Evolutionary conservation across 2,113 vertebrate genomes (phyloP).

Genomic region (Zapus hudsonius): DNA sequence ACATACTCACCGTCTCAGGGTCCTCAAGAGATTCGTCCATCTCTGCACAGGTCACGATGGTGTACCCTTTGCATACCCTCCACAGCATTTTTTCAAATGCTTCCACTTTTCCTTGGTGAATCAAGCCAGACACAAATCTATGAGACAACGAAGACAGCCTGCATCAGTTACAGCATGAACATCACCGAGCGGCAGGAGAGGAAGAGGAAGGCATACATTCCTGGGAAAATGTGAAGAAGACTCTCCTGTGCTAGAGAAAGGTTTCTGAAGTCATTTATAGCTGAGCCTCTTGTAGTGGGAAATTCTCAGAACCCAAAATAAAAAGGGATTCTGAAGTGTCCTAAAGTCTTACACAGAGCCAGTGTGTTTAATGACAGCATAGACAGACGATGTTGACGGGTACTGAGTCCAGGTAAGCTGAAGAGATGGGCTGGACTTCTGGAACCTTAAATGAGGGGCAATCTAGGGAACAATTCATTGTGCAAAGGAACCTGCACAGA

Average conservation of each 20-base stretch:
- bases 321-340: too few relatives aligned
- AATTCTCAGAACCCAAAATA: neutral
- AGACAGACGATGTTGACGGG: too few relatives aligned
- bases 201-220: too few relatives aligned
- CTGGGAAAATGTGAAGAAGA: neutral
- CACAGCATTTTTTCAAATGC: constrained; percentile 98
- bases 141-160: neutral
- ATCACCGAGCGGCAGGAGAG: neutral
- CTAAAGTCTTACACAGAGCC: accelerated
- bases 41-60: constrained; percentile 94
- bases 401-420: neutral
- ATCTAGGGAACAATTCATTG: neutral
- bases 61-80: constrained; percentile 97
- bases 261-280: neutral
- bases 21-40: constrained; percentile 92
- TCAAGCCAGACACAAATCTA: constrained; percentile 95
- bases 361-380: neutral
- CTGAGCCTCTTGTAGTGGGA: neutral
- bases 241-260: neutral
- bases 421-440: neutral
- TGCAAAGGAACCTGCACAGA: neutral
- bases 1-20: constrained; percentile 90
- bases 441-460: neutral
- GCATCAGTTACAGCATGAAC: accelerated
- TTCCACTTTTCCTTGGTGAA: constrained; percentile 92